These are phyloP conservation scores for Punctoribates punctum DNA, from an alignment of 2,888 invertebrate genomes.

Conservation along the genomic window DNA sequence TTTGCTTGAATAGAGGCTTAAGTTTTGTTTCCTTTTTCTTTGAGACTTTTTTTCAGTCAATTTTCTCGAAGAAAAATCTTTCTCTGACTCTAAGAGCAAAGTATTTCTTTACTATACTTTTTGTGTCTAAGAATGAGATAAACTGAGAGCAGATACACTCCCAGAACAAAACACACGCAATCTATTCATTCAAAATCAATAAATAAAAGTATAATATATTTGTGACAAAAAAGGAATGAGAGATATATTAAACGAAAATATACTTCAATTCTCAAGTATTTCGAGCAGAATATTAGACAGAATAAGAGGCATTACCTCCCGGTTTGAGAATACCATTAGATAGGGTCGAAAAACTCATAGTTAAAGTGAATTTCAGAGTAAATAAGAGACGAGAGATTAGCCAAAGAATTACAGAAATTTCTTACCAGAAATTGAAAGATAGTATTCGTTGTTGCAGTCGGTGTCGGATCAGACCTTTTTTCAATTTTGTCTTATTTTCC, in stretches of 20 bases:
- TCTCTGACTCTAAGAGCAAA: neutral
- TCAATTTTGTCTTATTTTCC: neutral
- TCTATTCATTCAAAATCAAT: neutral
- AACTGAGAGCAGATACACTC: neutral
- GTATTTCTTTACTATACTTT: too few species aligned
- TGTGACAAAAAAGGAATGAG: neutral
- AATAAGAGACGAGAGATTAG: too few species aligned
- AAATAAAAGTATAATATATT: neutral
- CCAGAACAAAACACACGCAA: neutral
- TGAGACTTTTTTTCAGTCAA: too few species aligned
- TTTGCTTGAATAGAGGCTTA: neutral
- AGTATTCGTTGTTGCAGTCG: neutral
- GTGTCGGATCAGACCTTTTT: neutral
- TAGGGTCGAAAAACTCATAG: too few species aligned
- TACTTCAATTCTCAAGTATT: constrained; percentile 1
- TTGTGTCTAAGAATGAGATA: neutral
- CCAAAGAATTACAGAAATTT: too few species aligned
- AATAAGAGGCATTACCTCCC: neutral
- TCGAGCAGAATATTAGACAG: neutral
- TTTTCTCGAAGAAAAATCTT: too few species aligned
- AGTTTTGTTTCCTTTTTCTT: too few species aligned
- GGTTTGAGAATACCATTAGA: too few species aligned
- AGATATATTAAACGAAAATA: neutral
- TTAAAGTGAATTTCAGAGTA: too few species aligned
- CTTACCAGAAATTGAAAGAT: too few species aligned